phyloP scores from a whole-genome alignment of 1,140 invertebrate species.

The Papilio xuthus region DNA sequence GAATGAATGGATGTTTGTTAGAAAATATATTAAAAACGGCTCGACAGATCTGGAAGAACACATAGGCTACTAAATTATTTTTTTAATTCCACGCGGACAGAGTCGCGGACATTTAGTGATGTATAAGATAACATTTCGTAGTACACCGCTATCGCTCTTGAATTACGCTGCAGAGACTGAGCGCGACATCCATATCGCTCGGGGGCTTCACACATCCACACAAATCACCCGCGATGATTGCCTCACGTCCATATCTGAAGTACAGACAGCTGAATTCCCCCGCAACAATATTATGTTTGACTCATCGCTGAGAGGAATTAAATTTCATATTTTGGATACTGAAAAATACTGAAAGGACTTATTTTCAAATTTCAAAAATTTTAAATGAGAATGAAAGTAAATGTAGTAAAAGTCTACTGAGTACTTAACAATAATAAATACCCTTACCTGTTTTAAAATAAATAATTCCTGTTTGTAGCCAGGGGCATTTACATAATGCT shows the following conservation, averaged over 20 bases:
- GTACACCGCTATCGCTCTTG: not conserved
- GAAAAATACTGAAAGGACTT: not conserved
- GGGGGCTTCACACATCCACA: not conserved
- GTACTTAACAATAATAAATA: not conserved
- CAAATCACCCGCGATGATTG: not conserved
- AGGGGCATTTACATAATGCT: not conserved
- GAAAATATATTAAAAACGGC: too few species aligned
- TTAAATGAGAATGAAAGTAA: not conserved
- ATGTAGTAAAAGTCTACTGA: not conserved
- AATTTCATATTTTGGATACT: not conserved
- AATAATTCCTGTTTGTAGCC: not conserved
- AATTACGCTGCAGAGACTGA: not conserved
- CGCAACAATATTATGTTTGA: not conserved
- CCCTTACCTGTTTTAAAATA: not conserved
- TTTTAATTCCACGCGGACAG: too few species aligned
- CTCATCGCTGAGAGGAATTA: not conserved
- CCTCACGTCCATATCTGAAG: not conserved
- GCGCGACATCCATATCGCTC: not conserved
- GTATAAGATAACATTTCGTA: not conserved
- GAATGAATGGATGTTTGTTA: too few species aligned
- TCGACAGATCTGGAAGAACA: too few species aligned
- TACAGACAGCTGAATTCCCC: not conserved
- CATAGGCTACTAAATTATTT: too few species aligned
- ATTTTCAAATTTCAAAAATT: too few species aligned
- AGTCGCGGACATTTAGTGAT: too few species aligned